Evolutionary conservation across 92 coral and sea anemone species (phyloP), one percentile per base, ranked within the genome.

Genomic region (Epizoanthus stellaris): DNA sequence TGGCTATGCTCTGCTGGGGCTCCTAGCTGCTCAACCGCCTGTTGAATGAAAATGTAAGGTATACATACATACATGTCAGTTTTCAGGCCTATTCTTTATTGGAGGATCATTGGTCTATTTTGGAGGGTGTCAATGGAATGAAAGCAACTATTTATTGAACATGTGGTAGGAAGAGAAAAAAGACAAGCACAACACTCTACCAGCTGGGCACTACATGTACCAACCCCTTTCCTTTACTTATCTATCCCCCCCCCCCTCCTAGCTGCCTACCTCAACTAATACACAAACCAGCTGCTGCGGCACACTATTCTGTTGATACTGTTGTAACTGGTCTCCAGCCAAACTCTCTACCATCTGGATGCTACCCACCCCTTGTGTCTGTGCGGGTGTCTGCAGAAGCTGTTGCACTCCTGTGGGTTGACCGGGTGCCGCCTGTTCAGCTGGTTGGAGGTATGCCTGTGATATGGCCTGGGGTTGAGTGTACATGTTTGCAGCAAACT

Each of bases 321-420:
- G 83, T 4, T 70, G 43, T 30, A 64, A 4, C 52, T 79, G 83
- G 30, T 79, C 83, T 62, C 59, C 57, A 42, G 14, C 72, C 16
- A 64, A 11, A 10, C 72, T 79, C 13, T 79, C 83, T 16, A 79
- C 19, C 17, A 52, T 52, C 14, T 52, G 56, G 56, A 52, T 9
- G 14, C 15, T 52, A 52, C 56, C 56, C 56, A 79, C 25, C 34
- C 83, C 72, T 9, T 79, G 83, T 39, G 54, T 45, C 40, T 79
- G 83, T 12, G 65, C 61, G 19, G 83, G 83, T 45, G 70, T 64
- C 52, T 62, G 83, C 83, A 79, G 49, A 13, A 79, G 72, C 14
- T 68, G 67, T 5, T 73, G 47, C 47, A 69, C n/a, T 6, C 75
- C 59, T 0, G 56, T 34, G 20, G 74, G 62, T 34, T 76, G 88